Evolutionary conservation across 2,797 vertebrate species (phyloP).

Genomic region (Mico argentatus): DNA sequence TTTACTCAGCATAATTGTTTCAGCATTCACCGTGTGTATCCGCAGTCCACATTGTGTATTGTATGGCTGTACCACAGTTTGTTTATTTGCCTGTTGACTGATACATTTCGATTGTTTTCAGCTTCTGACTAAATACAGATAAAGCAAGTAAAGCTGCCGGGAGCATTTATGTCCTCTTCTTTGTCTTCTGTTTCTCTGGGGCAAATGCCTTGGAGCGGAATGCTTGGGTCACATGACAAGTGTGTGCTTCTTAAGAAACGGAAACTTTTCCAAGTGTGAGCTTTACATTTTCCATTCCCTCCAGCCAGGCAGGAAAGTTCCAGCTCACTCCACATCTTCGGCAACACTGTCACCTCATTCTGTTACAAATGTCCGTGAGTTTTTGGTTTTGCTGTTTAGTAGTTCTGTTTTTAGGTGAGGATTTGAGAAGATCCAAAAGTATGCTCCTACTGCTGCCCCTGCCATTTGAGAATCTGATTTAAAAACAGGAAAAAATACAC

Average conservation of each 20-base stretch:
- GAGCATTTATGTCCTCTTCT: fast-evolving
- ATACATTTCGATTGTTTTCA: fast-evolving
- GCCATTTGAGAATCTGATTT: background rate
- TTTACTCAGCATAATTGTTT: background rate
- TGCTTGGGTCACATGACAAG: background rate
- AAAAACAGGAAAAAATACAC: background rate
- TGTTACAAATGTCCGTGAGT: background rate
- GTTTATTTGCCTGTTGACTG: background rate
- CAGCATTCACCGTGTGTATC: too few species aligned
- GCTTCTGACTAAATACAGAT: background rate
- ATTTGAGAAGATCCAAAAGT: background rate
- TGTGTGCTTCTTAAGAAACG: background rate
- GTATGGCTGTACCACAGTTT: fast-evolving
- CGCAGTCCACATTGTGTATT: fast-evolving
- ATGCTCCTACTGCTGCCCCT: background rate
- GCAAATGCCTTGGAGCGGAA: background rate
- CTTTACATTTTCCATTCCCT: background rate
- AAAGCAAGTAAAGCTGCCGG: background rate
- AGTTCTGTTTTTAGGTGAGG: background rate
- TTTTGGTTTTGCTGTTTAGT: background rate
- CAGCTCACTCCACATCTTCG: too few species aligned
- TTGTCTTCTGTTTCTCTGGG: background rate
- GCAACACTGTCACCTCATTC: too few species aligned
- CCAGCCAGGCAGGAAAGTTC: background rate
- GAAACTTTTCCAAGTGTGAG: background rate